Base-by-base conservation (phyloP, 2,888 invertebrate species). In the Cryptus viduatorius region DNA sequence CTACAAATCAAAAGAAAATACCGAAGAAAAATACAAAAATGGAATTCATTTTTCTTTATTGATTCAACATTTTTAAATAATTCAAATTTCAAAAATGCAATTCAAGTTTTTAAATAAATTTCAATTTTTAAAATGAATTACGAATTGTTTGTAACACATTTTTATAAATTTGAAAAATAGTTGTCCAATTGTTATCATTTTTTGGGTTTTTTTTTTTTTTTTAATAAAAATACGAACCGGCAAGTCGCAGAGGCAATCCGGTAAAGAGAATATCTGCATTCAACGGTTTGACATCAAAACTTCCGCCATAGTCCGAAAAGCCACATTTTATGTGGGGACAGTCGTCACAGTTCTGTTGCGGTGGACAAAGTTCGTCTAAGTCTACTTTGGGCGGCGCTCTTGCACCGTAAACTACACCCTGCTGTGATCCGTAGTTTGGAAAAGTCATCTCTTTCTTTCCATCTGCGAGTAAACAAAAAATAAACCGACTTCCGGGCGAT, bases 361-460 rank as follows among this genome's bases (percentile, higher is more conserved):
- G 95, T 3, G 95, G 95, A 89, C 97, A 97, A 14, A 96, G 94
- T 88, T 95, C 95, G 69, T 95, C 95, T 81, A 95, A 92, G 79
- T 95, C 95, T 44, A 95, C 94, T 87, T 94, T 94, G 77, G 95
- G 95, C 0, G 96, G 96, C n/a, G 96, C 95, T 67, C 94, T 94
- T 80, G 95, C 94, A 1, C 96, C 96, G 89, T 95, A 96, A 29
- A 95, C 93, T 82, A 94, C 94, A 53, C 92, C 89, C 12, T 90
- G 87, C 84, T 91, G 89, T 77, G 90, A 84, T 76, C 92, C 86
- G 84, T 80, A 72, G 44, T 91, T 85, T 90, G 79, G 82, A 37
- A 85, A 86, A 44, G 89, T 88, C 48, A 85, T 29, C 31, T 81
- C 89, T 78, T 87, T 91, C 71, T 82, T 83, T 61, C 87, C 87